Base-by-base conservation (phyloP, 2,113 vertebrate genomes). In the Zosterops lateralis region DNA sequence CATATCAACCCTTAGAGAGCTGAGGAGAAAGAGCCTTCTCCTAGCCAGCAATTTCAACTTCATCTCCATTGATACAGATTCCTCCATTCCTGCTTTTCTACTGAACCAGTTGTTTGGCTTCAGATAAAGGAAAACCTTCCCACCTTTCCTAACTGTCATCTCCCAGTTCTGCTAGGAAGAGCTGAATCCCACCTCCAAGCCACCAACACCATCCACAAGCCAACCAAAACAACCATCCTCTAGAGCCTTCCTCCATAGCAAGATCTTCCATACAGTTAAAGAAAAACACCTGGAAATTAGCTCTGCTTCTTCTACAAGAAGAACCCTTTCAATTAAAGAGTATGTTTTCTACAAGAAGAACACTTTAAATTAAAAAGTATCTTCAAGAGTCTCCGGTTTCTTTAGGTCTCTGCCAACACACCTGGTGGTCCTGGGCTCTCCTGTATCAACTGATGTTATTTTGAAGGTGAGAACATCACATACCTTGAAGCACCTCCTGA, bases 381-480 rank as follows among this genome's bases (percentile, higher is more conserved):
- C 28, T 65, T 48, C 28, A 70, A 54, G 25, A 91, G 18, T n/a
- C 18, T 60, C 64, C 31, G 57, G 24, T 21, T 72, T 29, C 34
- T 57, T 36, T 45, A 57, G n/a, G 31, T 61, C 31, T 58, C 67
- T 64, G 62, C 31, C 56, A 85, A 44, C 12, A 54, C 38, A 67
- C 6, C 25, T 8, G 20, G 13, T 5, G 48, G 20, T 36, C 32
- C 40, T 56, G 34, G 12, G 31, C 17, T 18, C 22, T 65, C 26
- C n/a, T 34, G 15, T 10, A 9, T 14, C 21, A 57, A 24, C 7
- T 26, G 58, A 66, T 0, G 0, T 7, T 0, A 61, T 34, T 68
- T 44, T 56, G 68, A 51, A 56, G 29, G 17, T 34, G 44, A 44
- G n/a, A 86, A 51, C 6, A 48, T 14, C 14, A 12, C 11, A 38